Evolutionary conservation across 2,888 invertebrate species (phyloP).

Genomic region (Scaptodrosophila latifasciaeformis): DNA sequence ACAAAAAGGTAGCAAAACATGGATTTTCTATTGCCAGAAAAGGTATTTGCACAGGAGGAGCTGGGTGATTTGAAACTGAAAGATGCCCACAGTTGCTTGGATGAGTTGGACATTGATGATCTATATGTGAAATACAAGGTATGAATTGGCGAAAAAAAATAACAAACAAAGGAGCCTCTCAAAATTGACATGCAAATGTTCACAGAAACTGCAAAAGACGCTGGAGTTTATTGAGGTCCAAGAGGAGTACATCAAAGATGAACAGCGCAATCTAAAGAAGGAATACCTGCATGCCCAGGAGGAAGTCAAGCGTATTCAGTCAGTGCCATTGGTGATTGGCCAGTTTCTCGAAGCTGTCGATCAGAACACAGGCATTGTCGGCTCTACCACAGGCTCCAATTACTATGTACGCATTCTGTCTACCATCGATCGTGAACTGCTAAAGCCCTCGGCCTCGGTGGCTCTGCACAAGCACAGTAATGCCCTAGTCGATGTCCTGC

Average conservation of each 20-base stretch:
- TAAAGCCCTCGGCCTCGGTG: slow-evolving; percentile 98
- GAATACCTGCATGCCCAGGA: slow-evolving; percentile 99
- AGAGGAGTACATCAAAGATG: slow-evolving; percentile 99
- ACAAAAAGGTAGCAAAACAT: slow-evolving; percentile 30
- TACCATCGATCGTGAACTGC: slow-evolving; percentile 96
- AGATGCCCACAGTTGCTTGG: slow-evolving; percentile 81
- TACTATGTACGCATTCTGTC: slow-evolving; percentile 99
- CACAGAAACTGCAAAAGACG: slow-evolving; percentile 96
- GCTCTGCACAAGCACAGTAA: slow-evolving; percentile 99
- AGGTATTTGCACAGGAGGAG: slow-evolving; percentile 78
- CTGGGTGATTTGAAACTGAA: slow-evolving; percentile 80
- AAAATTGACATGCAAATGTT: neutral
- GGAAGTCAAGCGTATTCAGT: slow-evolving; percentile 98
- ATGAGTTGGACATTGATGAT: slow-evolving; percentile 92
- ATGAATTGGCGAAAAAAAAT: slow-evolving; percentile 45
- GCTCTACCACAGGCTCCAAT: slow-evolving; percentile 99
- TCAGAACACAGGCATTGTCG: slow-evolving; percentile 99
- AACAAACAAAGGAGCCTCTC: neutral
- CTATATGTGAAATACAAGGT: slow-evolving; percentile 97
- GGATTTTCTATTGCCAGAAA: slow-evolving; percentile 47
- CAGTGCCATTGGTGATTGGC: slow-evolving; percentile 98
- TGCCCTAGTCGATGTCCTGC: slow-evolving; percentile 98
- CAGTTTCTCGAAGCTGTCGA: slow-evolving; percentile 99
- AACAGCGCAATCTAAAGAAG: slow-evolving; percentile 98
- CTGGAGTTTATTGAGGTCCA: slow-evolving; percentile 98